Base-by-base conservation (phyloP, 2,888 invertebrate genomes). In the Dynastes hyllus region DNA sequence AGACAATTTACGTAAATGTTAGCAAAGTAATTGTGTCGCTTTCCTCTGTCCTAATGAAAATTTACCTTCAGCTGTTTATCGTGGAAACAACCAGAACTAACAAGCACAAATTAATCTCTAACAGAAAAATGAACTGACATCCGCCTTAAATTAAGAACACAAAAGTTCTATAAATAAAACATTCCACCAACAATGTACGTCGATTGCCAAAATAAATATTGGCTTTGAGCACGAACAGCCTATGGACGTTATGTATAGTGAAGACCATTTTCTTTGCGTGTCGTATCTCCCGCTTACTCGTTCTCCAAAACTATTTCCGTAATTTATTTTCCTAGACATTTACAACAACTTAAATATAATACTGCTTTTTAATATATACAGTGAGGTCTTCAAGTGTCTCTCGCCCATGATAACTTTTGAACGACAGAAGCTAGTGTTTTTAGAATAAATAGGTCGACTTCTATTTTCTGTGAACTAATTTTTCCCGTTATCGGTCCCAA, bases 231-330 rank as follows among this genome's bases (percentile, higher is more conserved):
- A 75, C 73, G 73, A 61, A 75, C 45, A 37, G 9, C 8, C 45
- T 22, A 37, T 32, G 13, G 11, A 53, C 9, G 51, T 27, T 9
- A n/a, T 22, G 27, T 27, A 53, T n/a, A 22, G 27, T 8, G 71
- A 32, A 71, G 73, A 75, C 27, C 61, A 75, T 75, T 75, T 61
- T 40, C 16, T 45, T 75, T 27, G 73, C 73, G 73, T 75, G 63
- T 45, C 61, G 16, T 75, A 29, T 75, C 51, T n/a, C 73, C 61
- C 29, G 53, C 16, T 70, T 70, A 11, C 16, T 58, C 11, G 2
- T 13, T 58, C 22, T 22, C 37, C 4, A 55, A 55, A 67, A 67
- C 8, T 67, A 67, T 67, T 45, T 40, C n/a, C 1, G 66, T 40
- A 40, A 67, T 67, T 67, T 40, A 40, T 67, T 67, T 27, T 45